Percentiles rank a stretch among this genome's conserved stretches.
phyloP scores from a whole-genome alignment of 1,140 invertebrate species.

The Rhyzopertha dominica region DNA sequence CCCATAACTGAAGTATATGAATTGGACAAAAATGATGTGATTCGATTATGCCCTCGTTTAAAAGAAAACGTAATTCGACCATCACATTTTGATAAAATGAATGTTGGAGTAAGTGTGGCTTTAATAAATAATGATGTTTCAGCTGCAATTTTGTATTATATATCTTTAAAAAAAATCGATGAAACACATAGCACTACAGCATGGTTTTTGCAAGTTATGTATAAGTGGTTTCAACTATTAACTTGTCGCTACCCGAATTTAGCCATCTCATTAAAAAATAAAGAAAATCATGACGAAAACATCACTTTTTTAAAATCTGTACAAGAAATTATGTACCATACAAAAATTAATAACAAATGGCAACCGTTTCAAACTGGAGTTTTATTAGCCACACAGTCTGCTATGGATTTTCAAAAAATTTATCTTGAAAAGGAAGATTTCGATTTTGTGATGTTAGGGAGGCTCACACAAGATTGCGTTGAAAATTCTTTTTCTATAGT shows the following conservation, averaged over 20 bases:
- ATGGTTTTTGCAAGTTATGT: slow-evolving; percentile 4
- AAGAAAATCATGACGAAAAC: no score
- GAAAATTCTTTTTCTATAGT: no score
- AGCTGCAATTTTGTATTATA: slow-evolving; percentile 6
- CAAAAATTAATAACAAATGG: no score
- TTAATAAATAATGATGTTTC: slow-evolving; percentile 8
- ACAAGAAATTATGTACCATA: no score
- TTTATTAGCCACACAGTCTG: background rate
- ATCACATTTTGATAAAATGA: slow-evolving; percentile 14
- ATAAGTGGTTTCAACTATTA: slow-evolving; percentile 9
- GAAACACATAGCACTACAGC: slow-evolving; percentile 8
- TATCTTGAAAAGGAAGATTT: slow-evolving; percentile 1
- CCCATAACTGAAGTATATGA: background rate
- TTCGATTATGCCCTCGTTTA: slow-evolving; percentile 2
- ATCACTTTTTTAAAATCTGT: no score
- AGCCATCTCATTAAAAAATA: slow-evolving; percentile 4
- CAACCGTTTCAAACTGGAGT: no score
- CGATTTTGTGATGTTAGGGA: slow-evolving; percentile 1
- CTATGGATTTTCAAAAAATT: background rate
- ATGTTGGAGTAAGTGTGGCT: slow-evolving; percentile 4
- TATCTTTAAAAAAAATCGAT: background rate
- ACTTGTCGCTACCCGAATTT: slow-evolving; percentile 5
- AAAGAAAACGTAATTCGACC: slow-evolving; percentile 8
- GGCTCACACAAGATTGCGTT: slow-evolving; percentile 4
- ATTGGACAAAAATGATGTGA: slow-evolving; percentile 1